Base-by-base conservation (phyloP, 2,888 invertebrate genomes). In the Cephus nigrinus region DNA sequence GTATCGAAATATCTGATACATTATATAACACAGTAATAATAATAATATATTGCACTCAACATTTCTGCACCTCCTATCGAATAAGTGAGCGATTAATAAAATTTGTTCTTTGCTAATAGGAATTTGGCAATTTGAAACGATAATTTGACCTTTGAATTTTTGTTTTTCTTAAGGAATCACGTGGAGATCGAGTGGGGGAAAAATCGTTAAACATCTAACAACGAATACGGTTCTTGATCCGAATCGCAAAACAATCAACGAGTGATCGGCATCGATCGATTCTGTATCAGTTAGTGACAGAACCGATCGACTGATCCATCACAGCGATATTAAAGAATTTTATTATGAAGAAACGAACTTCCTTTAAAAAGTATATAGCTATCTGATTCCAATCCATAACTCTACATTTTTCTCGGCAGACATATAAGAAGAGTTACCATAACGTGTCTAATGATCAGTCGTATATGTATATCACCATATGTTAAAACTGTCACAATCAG, bases 401-500 rank as follows among this genome's bases (percentile, higher is more conserved):
- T 55, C 55, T 55, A 55, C 55, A 55, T 23, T 55, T 55, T 23
- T 9, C 9, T 55, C 23, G 55, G 55, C 23, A 55, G 55, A 55
- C 23, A 55, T 40, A 40, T 55, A 55, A 55, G 55, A 55, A 9
- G 55, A 55, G 55, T 23, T 55, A 55, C 55, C 55, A 55, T 55
- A 55, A 55, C 23, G 55, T 55, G 55, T 55, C 23, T 55, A 55
- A 55, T 55, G 55, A 55, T 55, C 55, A 55, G 55, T 55, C 55
- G 23, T 55, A 55, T 23, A 55, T 23, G 55, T 55, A 55, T 55
- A 32, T 33, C 15, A 80, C 79, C 72, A 72, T 76, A 73, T 76
- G 11, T 31, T 76, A 86, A 82, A 86, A 84, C 80, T 84, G 85
- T 85, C 86, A 84, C 87, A 87, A 88, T 87, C 86, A 84, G 78